These are phyloP conservation scores for Myripristis jacobus DNA, from an alignment of 2,797 vertebrate species.

Conservation along the genomic window DNA sequence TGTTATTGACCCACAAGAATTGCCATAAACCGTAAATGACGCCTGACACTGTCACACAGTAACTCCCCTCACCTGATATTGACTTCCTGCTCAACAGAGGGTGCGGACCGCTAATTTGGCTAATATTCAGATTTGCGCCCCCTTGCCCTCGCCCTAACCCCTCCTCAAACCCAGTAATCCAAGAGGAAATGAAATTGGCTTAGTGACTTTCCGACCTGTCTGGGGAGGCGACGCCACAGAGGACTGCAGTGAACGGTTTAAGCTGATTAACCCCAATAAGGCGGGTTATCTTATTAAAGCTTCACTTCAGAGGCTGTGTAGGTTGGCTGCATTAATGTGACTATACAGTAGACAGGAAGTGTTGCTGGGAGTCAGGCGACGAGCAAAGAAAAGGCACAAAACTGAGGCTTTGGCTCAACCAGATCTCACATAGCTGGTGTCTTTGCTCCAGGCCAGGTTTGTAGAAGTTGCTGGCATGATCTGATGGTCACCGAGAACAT, in stretches of 20 bases:
- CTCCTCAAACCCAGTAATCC: conserved; percentile 61
- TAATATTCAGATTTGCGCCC: conserved; percentile 26
- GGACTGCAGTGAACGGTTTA: conserved; percentile 56
- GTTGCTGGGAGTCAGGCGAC: conserved; percentile 1
- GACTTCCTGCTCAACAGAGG: too few species aligned
- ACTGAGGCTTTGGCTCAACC: not conserved
- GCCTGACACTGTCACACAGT: too few species aligned
- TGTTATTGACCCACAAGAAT: too few species aligned
- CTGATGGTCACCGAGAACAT: not conserved
- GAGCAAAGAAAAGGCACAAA: not conserved
- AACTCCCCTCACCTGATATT: too few species aligned
- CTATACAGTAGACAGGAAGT: not conserved
- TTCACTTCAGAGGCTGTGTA: conserved; percentile 28
- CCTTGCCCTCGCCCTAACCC: not conserved
- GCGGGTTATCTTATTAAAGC: conserved; percentile 64
- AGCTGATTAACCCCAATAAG: conserved; percentile 71
- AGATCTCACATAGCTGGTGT: not conserved
- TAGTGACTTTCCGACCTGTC: conserved; percentile 61
- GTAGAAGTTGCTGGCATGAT: not conserved
- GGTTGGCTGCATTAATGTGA: conserved; percentile 5
- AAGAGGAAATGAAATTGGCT: conserved; percentile 76
- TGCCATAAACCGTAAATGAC: too few species aligned
- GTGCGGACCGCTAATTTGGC: too few species aligned
- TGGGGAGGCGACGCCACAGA: conserved; percentile 41
- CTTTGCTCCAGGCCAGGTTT: not conserved